Base-by-base conservation (phyloP, 1,140 invertebrate genomes). In the Gonatopus flavifemur region DNA sequence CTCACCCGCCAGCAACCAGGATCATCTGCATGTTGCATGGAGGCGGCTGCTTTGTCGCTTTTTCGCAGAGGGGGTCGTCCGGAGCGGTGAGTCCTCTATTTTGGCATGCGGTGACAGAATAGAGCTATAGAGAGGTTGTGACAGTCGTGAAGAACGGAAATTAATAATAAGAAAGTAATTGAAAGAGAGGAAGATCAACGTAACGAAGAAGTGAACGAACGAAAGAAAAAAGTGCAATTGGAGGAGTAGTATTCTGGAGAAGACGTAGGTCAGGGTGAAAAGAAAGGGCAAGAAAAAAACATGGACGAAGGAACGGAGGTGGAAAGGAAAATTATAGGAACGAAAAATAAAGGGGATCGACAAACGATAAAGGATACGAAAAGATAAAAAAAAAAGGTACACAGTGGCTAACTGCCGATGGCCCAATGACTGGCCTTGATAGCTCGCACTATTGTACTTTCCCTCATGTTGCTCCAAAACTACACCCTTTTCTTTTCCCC, bases 21-120 rank as follows among this genome's bases (percentile, higher is more conserved):
- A 76, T 74, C 74, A 74, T 74, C 70, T 74, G 74, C 72, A 76
- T 76, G 74, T 70, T 76, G 72, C 74, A 74, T 74, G 73, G 67
- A 72, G 73, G 70, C 72, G 72, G 73, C 70, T 72, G 69, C 72
- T 76, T 70, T 71, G 59, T 72, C 49, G 64, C 64, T 67, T 62
- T 62, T 61, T 62, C 59, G 58, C 59, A 62, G 59, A 52, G 58
- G 46, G 59, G 36, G 42, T 58, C 60, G 55, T 62, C 59, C 59
- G 59, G 58, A 61, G 47, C 54, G 58, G 54, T 62, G 46, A 60
- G 44, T 62, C 59, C 59, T 61, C 59, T 62, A 62, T 58, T 62
- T 62, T 61, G 55, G 58, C 59, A 62, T 62, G 59, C 59, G 59
- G 50, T 62, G 58, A 62, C 50, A 62, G 59, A 62, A 62, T 44